Percentiles rank a stretch among this genome's conserved stretches.
Conservation (phyloP, 2,888 invertebrate species). For the Agonum fuliginosum region DNA sequence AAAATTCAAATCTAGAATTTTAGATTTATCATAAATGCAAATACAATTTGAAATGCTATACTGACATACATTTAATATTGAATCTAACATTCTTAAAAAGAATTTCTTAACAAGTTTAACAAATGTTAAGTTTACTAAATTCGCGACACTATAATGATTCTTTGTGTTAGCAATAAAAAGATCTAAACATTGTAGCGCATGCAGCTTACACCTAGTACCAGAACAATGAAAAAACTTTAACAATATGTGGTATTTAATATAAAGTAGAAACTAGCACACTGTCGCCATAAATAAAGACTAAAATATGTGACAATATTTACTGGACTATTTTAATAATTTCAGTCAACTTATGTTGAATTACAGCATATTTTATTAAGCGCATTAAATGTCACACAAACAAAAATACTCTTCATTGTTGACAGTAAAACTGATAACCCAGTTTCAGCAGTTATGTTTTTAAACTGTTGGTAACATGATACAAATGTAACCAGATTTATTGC, state of each 20-base stretch:
- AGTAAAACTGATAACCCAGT: conserved; percentile 34
- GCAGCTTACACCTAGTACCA: background rate
- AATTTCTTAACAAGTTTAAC: no score
- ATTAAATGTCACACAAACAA: conserved; percentile 22
- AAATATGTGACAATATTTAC: background rate
- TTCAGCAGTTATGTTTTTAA: conserved; percentile 16
- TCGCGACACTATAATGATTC: no score
- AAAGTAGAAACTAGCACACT: background rate
- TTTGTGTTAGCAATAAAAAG: background rate
- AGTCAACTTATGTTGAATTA: conserved; percentile 13
- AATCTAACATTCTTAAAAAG: no score
- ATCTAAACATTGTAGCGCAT: background rate
- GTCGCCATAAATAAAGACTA: background rate
- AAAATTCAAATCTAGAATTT: no score
- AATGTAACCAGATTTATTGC: conserved; percentile 33
- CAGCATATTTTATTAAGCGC: conserved; percentile 13
- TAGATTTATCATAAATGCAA: no score
- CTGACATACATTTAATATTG: no score
- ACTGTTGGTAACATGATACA: conserved; percentile 21
- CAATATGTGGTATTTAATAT: background rate
- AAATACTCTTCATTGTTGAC: conserved; percentile 26
- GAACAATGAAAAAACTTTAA: background rate
- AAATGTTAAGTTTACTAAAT: no score
- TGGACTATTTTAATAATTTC: conserved; percentile 18
- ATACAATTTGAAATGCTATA: no score